Conservation (phyloP, 2,888 invertebrate genomes). For the Hartigia nigra region DNA sequence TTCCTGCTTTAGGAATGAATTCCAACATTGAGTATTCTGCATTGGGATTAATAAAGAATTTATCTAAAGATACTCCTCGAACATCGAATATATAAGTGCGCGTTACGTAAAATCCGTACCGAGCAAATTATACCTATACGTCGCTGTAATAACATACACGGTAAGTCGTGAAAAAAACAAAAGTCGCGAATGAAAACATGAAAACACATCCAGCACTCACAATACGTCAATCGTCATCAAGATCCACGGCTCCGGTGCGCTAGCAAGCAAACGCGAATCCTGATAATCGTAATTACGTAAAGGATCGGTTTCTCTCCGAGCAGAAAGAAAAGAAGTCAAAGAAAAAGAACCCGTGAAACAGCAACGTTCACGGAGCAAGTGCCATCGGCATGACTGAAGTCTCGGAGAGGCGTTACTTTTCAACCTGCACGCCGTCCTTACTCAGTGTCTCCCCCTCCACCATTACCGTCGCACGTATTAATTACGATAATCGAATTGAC, state of each 20-base stretch:
- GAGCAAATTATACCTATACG: neutral
- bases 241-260: neutral
- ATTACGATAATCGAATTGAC: conserved; percentile 4
- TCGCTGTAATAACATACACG: neutral
- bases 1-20: neutral
- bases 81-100: neutral
- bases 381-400: conserved; percentile 9
- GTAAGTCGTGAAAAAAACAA: neutral
- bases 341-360: neutral
- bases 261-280: neutral
- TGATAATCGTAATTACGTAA: neutral
- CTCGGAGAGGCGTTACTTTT: conserved; percentile 4
- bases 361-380: conserved; percentile 5
- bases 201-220: neutral
- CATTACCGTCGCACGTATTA: neutral
- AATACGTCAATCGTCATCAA: neutral
- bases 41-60: neutral
- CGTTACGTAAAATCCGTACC: neutral
- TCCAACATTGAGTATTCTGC: neutral
- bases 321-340: neutral
- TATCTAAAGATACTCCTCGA: neutral
- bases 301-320: neutral
- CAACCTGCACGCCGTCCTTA: neutral
- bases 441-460: conserved; percentile 7
- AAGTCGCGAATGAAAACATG: neutral